phyloP scores from a whole-genome alignment of 2,888 invertebrate genomes.

The Tenthredo mesomela region DNA sequence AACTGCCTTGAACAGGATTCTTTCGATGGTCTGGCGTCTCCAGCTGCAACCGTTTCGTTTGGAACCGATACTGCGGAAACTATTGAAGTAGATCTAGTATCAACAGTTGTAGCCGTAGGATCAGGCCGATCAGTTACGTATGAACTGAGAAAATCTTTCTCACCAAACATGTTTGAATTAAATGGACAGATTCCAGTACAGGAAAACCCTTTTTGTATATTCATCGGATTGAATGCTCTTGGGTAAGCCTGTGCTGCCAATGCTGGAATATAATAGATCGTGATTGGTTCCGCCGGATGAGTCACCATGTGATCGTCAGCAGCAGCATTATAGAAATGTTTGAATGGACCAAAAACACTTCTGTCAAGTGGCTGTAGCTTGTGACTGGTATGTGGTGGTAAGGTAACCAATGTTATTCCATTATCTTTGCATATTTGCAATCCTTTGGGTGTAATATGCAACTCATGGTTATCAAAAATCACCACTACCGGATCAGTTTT shows the following conservation, averaged over 20 bases:
- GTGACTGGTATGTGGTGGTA: slow-evolving; percentile 68
- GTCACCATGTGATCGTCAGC: slow-evolving; percentile 60
- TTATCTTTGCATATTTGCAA: slow-evolving; percentile 14
- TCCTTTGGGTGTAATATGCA: slow-evolving; percentile 57
- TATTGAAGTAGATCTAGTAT: slow-evolving; percentile 13
- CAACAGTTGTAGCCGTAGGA: slow-evolving; percentile 14
- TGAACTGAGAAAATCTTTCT: slow-evolving; percentile 57
- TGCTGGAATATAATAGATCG: slow-evolving; percentile 60
- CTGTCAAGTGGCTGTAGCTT: slow-evolving; percentile 66
- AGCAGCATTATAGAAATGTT: slow-evolving; percentile 60
- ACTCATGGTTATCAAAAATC: slow-evolving; percentile 63
- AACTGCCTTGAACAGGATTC: neutral
- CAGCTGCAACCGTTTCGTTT: neutral
- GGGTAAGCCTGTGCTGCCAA: slow-evolving; percentile 56
- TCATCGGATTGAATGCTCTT: slow-evolving; percentile 58
- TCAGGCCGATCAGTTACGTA: slow-evolving; percentile 49
- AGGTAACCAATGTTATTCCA: slow-evolving; percentile 57
- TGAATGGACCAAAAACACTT: slow-evolving; percentile 65
- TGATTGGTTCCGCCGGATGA: slow-evolving; percentile 63
- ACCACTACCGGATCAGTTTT: slow-evolving; percentile 45
- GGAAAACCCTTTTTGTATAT: slow-evolving; percentile 58
- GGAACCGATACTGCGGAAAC: slow-evolving; percentile 4
- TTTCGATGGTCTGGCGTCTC: neutral
- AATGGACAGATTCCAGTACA: slow-evolving; percentile 60
- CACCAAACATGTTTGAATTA: slow-evolving; percentile 58